A percentile compares a stretch with the other conserved stretches of the same genome.
phyloP scores from a whole-genome alignment of 1,140 invertebrate genomes.

The Aphelenchoides avenae region DNA sequence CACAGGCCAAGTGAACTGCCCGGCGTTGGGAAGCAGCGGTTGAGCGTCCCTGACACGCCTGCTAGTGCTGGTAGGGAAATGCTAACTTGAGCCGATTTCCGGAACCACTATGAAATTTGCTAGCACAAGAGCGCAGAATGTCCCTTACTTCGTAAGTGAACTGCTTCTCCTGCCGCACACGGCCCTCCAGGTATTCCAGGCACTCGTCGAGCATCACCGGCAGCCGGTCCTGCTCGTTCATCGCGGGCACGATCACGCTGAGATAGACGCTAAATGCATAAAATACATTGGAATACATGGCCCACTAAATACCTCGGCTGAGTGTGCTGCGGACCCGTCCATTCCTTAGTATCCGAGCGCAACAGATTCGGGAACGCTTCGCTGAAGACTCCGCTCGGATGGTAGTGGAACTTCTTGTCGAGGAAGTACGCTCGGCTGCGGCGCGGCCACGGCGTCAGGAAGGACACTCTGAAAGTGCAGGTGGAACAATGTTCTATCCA shows the following conservation, averaged over 20 bases:
- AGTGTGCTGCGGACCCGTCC: too few species aligned
- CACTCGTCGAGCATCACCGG: constrained; percentile 54
- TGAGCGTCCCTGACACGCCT: too few species aligned
- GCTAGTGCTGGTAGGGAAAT: too few species aligned
- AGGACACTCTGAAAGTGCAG: constrained; percentile 31
- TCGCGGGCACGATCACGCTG: constrained; percentile 52
- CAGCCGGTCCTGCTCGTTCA: constrained; percentile 55
- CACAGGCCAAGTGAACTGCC: too few species aligned
- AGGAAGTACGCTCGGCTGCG: constrained; percentile 14
- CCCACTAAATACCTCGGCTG: too few species aligned
- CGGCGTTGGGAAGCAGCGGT: too few species aligned
- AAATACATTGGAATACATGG: too few species aligned
- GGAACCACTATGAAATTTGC: not conserved
- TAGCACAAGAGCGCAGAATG: not conserved
- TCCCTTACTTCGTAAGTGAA: constrained; percentile 52
- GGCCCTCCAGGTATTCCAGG: constrained; percentile 44
- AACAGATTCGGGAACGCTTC: too few species aligned
- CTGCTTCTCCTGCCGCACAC: constrained; percentile 10
- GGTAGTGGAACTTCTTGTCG: constrained; percentile 3
- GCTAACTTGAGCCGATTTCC: not conserved
- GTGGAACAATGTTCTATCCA: too few species aligned
- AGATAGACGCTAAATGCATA: too few species aligned
- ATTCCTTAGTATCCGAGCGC: too few species aligned
- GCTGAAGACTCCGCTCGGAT: not conserved
- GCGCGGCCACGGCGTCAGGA: constrained; percentile 27